A percentile compares a stretch with the other conserved stretches of the same genome.
phyloP scores from a whole-genome alignment of 2,113 vertebrate genomes.

The Albula goreensis region DNA sequence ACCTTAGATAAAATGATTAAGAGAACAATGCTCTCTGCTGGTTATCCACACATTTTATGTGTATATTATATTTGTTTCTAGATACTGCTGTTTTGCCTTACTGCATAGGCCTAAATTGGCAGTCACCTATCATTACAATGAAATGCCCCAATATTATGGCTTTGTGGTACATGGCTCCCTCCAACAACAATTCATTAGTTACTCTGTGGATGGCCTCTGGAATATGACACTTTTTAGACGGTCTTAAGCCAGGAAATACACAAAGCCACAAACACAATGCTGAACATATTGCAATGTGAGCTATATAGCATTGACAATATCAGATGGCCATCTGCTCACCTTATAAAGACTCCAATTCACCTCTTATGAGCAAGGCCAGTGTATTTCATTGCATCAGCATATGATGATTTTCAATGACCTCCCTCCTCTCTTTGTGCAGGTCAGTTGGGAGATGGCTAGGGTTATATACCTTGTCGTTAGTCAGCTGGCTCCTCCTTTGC shows the following conservation, averaged over 20 bases:
- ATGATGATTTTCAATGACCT: background rate
- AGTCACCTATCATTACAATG: background rate
- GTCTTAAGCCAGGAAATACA: background rate
- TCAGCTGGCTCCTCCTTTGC: conserved; percentile 70
- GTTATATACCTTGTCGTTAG: conserved; percentile 59
- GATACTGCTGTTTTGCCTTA: background rate
- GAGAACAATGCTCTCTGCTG: background rate
- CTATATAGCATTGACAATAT: background rate
- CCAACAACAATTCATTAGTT: background rate
- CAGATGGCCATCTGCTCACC: conserved; percentile 20
- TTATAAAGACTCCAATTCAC: conserved; percentile 15
- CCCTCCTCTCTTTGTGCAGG: conserved; percentile 36
- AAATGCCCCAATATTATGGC: background rate
- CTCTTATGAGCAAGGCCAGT: conserved; percentile 4
- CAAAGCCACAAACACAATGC: background rate
- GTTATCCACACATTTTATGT: background rate
- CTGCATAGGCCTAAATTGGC: too few species aligned
- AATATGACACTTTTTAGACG: background rate
- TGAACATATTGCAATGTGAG: background rate
- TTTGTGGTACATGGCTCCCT: too few species aligned
- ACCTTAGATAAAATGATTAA: background rate
- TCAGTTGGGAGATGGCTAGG: conserved; percentile 64
- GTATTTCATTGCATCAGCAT: conserved; percentile 37
- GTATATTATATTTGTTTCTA: background rate
- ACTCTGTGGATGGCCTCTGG: background rate